These are phyloP conservation scores for Mesitornis unicolor DNA, from an alignment of 2,113 vertebrate species.

Conservation along the genomic window DNA sequence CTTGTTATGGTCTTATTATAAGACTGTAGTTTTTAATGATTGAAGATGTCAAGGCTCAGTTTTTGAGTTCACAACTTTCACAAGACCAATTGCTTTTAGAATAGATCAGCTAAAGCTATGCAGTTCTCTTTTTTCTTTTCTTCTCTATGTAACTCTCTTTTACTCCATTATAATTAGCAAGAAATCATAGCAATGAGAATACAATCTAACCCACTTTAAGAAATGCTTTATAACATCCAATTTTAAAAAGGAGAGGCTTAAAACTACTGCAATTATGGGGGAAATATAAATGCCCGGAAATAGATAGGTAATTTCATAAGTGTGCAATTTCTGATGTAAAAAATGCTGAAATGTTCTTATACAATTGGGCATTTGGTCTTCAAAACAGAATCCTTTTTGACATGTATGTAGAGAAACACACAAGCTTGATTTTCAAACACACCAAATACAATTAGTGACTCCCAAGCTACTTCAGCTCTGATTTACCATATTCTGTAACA, in stretches of 20 bases:
- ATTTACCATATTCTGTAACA: neutral
- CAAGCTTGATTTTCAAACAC: neutral
- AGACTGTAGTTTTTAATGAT: neutral
- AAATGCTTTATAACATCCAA: neutral
- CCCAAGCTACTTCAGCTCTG: neutral
- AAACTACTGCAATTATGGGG: neutral
- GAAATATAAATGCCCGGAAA: neutral
- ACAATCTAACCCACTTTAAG: neutral
- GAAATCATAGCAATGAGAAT: neutral
- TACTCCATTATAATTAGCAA: neutral
- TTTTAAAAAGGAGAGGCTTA: neutral
- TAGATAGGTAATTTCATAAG: neutral
- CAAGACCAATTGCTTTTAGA: neutral
- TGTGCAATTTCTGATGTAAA: neutral
- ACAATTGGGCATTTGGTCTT: neutral
- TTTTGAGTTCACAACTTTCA: neutral
- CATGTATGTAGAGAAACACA: neutral
- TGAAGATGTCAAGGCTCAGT: neutral
- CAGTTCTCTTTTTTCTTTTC: neutral
- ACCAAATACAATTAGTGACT: neutral
- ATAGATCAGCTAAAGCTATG: neutral
- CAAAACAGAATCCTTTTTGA: neutral
- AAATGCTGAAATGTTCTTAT: neutral
- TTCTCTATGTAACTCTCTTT: neutral
- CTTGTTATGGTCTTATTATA: neutral